Conservation (phyloP, 1,140 invertebrate species). For the Globodera ellingtonae region DNA sequence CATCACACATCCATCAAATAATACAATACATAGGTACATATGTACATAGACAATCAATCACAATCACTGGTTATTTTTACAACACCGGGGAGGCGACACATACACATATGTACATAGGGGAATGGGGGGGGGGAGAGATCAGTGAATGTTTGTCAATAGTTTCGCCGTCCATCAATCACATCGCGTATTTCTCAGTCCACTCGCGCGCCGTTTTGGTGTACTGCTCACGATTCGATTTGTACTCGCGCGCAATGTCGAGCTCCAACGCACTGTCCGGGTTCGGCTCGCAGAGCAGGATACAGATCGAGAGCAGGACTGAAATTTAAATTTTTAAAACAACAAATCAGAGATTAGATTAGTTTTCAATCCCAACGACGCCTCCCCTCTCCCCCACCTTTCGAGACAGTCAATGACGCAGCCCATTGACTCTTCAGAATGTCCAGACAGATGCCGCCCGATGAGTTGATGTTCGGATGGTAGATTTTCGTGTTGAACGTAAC, state of each 20-base stretch:
- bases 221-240: constrained; percentile 90
- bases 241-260: constrained; percentile 98
- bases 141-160: too few species aligned
- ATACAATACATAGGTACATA: too few species aligned
- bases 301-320: constrained; percentile 95
- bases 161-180: constrained; percentile 73
- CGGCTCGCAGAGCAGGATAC: constrained; percentile 95
- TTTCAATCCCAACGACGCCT: too few species aligned
- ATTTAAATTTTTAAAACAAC: constrained; percentile 5
- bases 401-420: constrained; percentile 98
- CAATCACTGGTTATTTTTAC: too few species aligned
- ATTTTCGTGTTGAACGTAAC: constrained; percentile 99
- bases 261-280: constrained; percentile 98
- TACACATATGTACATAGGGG: too few species aligned
- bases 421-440: constrained; percentile 98
- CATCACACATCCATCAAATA: too few species aligned
- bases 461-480: constrained; percentile 99
- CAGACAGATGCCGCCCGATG: constrained; percentile 92
- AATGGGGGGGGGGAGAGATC: too few species aligned
- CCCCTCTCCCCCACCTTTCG: constrained; percentile 78
- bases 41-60: too few species aligned
- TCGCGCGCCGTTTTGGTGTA: constrained; percentile 93
- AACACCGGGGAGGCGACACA: too few species aligned
- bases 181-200: constrained; percentile 73
- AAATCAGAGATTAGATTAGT: too few species aligned